Base-by-base conservation (phyloP, 1,140 invertebrate species). In the Megathymus violae region DNA sequence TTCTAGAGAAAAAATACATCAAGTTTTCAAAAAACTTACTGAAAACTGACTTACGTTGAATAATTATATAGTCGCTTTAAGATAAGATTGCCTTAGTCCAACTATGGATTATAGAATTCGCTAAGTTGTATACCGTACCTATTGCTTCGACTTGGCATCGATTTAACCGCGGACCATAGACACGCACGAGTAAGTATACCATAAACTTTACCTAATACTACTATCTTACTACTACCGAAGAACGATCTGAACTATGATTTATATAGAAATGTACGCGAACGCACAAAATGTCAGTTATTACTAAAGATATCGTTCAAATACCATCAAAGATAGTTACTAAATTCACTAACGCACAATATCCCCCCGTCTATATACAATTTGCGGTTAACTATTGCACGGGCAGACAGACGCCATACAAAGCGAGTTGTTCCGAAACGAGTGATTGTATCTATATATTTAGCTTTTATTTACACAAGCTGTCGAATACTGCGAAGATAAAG, bases 391-490 rank as follows among this genome's bases (percentile, higher is more conserved):
- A n/a, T n/a, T n/a, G n/a, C n/a, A n/a, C n/a, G n/a, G n/a, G n/a
- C n/a, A n/a, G n/a, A n/a, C n/a, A n/a, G n/a, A n/a, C n/a, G n/a
- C n/a, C n/a, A n/a, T n/a, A 46, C 43, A 16, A 16, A 46, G 19
- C 19, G 19, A 3, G 19, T 22, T 22, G n/a, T n/a, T n/a, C n/a
- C n/a, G n/a, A n/a, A n/a, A n/a, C n/a, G n/a, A n/a, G n/a, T n/a
- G n/a, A n/a, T 5, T 22, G 19, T 3, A 22, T 16, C 13, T 46
- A 46, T 22, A 44, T 51, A 56, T 63, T 50, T 31, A 31, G 51
- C 54, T 48, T 72, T 69, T 84, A 85, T 85, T 67, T 86, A 87
- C 81, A 89, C 61, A n/a, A n/a, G 81, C 82, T 69, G 69, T 74
- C 52, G 67, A 85, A 85, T 78, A 87, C 78, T 85, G 82, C 69